A percentile compares a stretch with the other conserved stretches of the same genome.
Evolutionary conservation across 1,140 invertebrate genomes (phyloP).

Genomic region (Eupristina koningsbergeri): DNA sequence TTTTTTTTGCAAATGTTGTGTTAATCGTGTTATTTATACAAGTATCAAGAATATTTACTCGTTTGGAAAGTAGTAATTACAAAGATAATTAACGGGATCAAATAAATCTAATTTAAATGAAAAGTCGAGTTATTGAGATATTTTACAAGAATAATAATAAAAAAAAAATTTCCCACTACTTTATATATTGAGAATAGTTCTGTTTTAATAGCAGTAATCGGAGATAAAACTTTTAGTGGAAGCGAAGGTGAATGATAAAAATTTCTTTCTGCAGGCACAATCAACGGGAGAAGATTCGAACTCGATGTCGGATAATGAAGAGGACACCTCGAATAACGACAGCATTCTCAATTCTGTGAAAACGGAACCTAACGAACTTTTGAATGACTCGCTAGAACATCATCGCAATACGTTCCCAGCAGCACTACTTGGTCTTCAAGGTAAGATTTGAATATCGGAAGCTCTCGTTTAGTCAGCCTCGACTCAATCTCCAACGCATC

Average conservation of each 20-base stretch:
- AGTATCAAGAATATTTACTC: too few species aligned
- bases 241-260: neutral
- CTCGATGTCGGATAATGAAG: slow-evolving; percentile 77
- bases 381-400: slow-evolving; percentile 73
- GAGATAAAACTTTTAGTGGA: neutral
- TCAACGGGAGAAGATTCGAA: slow-evolving; percentile 86
- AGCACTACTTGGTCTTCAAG: slow-evolving; percentile 81
- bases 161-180: too few species aligned
- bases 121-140: too few species aligned
- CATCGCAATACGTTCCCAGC: slow-evolving; percentile 78
- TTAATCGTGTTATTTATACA: too few species aligned
- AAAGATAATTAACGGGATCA: too few species aligned
- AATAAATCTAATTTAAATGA: too few species aligned
- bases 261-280: slow-evolving; percentile 73
- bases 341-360: slow-evolving; percentile 77
- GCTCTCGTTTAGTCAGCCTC: too few species aligned
- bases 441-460: slow-evolving; percentile 63
- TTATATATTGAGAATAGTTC: too few species aligned
- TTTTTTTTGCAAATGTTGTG: too few species aligned
- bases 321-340: slow-evolving; percentile 79
- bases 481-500: neutral
- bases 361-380: slow-evolving; percentile 76
- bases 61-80: too few species aligned
- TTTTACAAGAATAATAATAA: too few species aligned
- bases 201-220: neutral